Base-by-base conservation (phyloP, 2,888 invertebrate genomes). In the Oithona nana region DNA sequence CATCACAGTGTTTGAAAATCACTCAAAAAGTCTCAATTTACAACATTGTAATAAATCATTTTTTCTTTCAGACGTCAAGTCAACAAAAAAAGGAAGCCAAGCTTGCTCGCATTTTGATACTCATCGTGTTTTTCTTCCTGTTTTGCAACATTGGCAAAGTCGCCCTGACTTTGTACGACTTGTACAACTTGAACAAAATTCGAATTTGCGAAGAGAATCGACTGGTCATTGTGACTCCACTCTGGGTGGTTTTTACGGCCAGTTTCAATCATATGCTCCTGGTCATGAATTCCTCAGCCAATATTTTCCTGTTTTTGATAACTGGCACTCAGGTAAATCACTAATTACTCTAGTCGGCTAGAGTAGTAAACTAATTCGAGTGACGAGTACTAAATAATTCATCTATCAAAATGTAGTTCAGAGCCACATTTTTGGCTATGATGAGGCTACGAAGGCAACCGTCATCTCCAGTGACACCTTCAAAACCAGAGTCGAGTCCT, bases 81-180 rank as follows among this genome's bases (percentile, higher is more conserved):
- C 28, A 24, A n/a, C 57, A 57, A 29, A 59, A 50, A 20, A 49
- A 50, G n/a, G 59, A 59, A 20, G 49, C 59, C 48, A 59, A 59
- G 28, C 28, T 59, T n/a, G 59, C 59, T 1, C 59, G 59, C 22
- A 59, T 59, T 29, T 29, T 59, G 26, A 29, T 59, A 3, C 49
- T 59, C 1, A 13, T 59, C 50, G 59, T 59, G 4, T 59, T 59
- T 50, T 59, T 29, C 28, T 59, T 59, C 50, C 50, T 59, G 8
- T 48, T 59, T 50, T 59, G 59, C 59, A 59, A 59, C 28, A 2
- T 59, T 24, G 59, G 59, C 39, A 59, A 59, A 26, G n/a, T 59
- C 8, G 28, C 29, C n/a, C 26, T 59, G 24, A 59, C 24, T 26
- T 22, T 59, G 6, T 59, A 59, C 49, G 59, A 59, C 49, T 22